Evolutionary conservation across 2,113 vertebrate genomes (phyloP).

Genomic region (Paratilapia polleni): DNA sequence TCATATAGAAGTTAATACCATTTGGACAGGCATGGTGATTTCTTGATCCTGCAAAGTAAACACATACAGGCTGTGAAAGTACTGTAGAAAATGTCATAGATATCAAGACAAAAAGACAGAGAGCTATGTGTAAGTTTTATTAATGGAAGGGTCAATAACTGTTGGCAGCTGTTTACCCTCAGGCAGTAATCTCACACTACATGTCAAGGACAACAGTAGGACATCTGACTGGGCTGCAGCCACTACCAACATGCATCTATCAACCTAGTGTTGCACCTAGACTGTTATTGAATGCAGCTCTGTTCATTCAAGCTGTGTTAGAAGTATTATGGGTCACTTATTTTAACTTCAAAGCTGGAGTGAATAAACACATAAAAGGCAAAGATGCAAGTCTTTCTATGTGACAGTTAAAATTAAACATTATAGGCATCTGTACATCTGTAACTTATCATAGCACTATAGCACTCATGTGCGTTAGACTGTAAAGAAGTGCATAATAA

Average conservation of each 20-base stretch:
- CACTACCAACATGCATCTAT: conserved; percentile 7
- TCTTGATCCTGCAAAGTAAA: neutral
- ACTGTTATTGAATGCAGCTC: neutral
- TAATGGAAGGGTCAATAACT: conserved; percentile 30
- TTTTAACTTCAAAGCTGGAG: neutral
- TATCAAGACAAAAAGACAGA: neutral
- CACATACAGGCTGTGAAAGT: neutral
- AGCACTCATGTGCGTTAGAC: too few species aligned
- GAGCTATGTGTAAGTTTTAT: neutral
- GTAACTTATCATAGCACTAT: too few species aligned
- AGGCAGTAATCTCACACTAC: conserved; percentile 41
- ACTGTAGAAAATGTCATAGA: neutral
- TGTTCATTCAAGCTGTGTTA: neutral
- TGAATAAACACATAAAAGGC: neutral
- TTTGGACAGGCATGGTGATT: neutral
- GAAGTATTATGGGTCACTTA: neutral
- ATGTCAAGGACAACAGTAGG: conserved; percentile 56
- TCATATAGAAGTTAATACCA: neutral
- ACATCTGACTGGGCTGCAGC: conserved; percentile 10
- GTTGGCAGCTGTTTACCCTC: conserved; percentile 36
- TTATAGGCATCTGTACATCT: too few species aligned
- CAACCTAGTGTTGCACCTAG: neutral
- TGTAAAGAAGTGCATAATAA: too few species aligned
- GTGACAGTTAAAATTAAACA: too few species aligned
- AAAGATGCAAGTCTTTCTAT: too few species aligned